Evolutionary conservation across 35 echinoderm and acorn worm genomes (phyloP).

Genomic region (Lytechinus pictus): DNA sequence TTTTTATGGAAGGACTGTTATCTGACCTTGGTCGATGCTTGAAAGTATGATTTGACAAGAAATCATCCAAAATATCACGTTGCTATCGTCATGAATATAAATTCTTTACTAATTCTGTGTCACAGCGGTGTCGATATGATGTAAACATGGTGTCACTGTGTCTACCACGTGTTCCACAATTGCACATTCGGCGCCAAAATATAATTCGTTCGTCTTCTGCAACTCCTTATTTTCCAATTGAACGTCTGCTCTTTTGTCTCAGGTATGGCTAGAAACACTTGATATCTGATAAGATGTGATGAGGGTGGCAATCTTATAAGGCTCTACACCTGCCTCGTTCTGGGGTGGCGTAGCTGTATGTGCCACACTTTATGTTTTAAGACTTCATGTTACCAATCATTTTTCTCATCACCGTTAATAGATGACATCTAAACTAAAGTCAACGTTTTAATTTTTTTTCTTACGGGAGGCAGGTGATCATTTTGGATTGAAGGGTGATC

Average conservation of each 20-base stretch:
- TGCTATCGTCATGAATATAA: constrained; percentile 4
- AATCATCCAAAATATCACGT: background rate
- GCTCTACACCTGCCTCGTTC: background rate
- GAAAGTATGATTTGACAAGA: constrained; percentile 26
- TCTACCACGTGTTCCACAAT: background rate
- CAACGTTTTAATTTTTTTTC: background rate
- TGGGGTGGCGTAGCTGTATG: background rate
- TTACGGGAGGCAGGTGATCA: background rate
- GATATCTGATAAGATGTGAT: background rate
- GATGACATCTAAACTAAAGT: background rate
- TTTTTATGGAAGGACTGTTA: background rate
- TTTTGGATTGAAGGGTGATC: background rate
- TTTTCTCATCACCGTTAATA: background rate
- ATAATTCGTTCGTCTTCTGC: background rate
- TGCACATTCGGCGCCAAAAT: background rate
- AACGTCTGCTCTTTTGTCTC: background rate
- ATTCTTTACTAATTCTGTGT: background rate
- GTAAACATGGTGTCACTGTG: constrained; percentile 35
- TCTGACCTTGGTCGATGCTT: constrained; percentile 7
- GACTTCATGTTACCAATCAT: background rate
- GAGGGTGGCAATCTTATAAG: background rate
- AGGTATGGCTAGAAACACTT: background rate
- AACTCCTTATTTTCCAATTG: background rate
- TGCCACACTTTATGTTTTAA: background rate
- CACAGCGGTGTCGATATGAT: background rate